Evolutionary conservation across 2,113 vertebrate species (phyloP).

Genomic region (Hemichromis elongatus): DNA sequence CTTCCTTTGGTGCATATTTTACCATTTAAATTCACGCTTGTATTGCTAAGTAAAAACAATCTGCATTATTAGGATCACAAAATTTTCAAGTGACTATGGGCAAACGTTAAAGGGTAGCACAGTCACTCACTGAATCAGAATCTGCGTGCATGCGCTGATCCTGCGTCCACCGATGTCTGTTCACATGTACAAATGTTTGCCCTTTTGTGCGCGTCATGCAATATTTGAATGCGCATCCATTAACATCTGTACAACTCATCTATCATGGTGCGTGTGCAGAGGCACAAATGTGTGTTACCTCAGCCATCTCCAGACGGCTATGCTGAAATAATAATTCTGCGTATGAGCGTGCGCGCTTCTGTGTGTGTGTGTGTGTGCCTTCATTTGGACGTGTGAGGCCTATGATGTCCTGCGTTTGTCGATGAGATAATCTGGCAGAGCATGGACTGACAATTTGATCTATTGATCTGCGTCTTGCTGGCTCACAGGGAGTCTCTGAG

Average conservation of each 20-base stretch:
- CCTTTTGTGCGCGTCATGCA: background rate
- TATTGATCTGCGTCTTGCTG: slow-evolving; percentile 55
- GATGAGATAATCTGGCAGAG: slow-evolving; percentile 62
- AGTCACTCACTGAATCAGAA: slow-evolving; percentile 28
- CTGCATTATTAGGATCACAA: background rate
- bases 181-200: slow-evolving; percentile 2
- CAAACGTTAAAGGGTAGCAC: slow-evolving; percentile 3
- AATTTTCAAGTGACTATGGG: background rate
- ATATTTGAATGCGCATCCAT: background rate
- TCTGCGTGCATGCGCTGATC: background rate
- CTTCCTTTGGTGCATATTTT: background rate
- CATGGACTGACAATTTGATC: slow-evolving; percentile 64
- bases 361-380: background rate
- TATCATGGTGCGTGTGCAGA: background rate
- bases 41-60: background rate
- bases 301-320: background rate
- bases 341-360: background rate
- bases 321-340: slow-evolving; percentile 6
- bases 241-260: background rate
- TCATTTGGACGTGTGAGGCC: slow-evolving; percentile 25
- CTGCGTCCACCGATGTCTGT: background rate
- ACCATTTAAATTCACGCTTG: background rate
- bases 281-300: background rate
- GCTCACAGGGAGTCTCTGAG: slow-evolving; percentile 50
- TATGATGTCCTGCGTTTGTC: slow-evolving; percentile 39